These are phyloP conservation scores for Eriosoma lanigerum DNA, from an alignment of 1,140 invertebrate genomes.

Conservation along the genomic window DNA sequence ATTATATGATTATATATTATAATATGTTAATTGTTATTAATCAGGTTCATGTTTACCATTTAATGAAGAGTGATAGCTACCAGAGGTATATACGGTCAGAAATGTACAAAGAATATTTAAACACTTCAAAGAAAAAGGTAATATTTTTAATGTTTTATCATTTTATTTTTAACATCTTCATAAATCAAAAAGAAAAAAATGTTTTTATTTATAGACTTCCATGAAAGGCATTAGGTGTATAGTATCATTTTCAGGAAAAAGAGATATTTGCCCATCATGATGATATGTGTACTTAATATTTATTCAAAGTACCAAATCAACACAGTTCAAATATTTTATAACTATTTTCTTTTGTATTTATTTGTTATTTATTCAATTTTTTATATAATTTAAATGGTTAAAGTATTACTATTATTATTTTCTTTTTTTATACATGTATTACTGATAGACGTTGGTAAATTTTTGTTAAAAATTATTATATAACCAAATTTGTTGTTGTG, in stretches of 20 bases:
- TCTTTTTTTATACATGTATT: conserved; percentile 20
- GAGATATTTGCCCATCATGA: conserved; percentile 49
- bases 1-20: neutral
- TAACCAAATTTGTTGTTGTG: conserved; percentile 31
- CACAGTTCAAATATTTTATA: conserved; percentile 34
- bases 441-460: neutral
- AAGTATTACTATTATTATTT: too few species aligned
- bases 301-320: conserved; percentile 28
- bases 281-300: conserved; percentile 17
- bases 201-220: conserved; percentile 68
- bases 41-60: conserved; percentile 96
- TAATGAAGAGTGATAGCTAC: conserved; percentile 99
- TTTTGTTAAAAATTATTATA: conserved; percentile 28
- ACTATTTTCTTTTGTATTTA: conserved; percentile 26
- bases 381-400: conserved; percentile 8
- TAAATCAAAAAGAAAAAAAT: too few species aligned
- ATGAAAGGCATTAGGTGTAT: conserved; percentile 85
- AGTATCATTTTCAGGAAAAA: conserved; percentile 70
- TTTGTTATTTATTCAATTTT: neutral
- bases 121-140: conserved; percentile 94
- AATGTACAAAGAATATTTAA: conserved; percentile 97
- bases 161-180: too few species aligned
- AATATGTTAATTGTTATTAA: conserved; percentile 53
- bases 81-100: conserved; percentile 96
- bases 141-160: conserved; percentile 54